A percentile compares a stretch with the other conserved stretches of the same genome.
phyloP scores from a whole-genome alignment of 2,888 invertebrate genomes.

The Timandra comae region DNA sequence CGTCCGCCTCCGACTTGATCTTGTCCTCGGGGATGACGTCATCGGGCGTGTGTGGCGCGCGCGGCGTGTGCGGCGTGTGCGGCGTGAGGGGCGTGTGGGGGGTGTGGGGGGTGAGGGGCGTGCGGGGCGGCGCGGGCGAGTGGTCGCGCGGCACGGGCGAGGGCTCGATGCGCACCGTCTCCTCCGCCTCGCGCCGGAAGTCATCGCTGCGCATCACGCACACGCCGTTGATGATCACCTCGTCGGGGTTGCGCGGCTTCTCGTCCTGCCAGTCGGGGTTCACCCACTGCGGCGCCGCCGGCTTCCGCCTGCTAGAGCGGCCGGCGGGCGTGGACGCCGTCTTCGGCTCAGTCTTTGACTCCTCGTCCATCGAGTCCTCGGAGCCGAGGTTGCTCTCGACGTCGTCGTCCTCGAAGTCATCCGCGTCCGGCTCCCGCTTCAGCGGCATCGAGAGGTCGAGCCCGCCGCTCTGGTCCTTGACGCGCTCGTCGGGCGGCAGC shows the following conservation, averaged over 20 bases:
- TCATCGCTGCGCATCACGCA: conserved; percentile 93
- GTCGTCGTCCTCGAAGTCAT: conserved; percentile 88
- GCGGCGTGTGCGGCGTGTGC: conserved; percentile 30
- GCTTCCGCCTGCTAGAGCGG: conserved; percentile 87
- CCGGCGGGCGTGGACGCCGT: conserved; percentile 65
- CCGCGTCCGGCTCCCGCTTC: conserved; percentile 85
- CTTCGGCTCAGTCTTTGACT: conserved; percentile 77
- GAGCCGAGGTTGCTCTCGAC: conserved; percentile 86
- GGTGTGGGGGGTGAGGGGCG: conserved; percentile 33
- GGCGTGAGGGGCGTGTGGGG: conserved; percentile 33
- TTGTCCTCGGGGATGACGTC: conserved; percentile 65
- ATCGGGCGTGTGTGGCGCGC: conserved; percentile 32
- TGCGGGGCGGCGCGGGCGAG: conserved; percentile 42
- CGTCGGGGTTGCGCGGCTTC: conserved; percentile 78
- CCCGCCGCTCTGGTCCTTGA: conserved; percentile 89
- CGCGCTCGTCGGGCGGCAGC: conserved; percentile 75
- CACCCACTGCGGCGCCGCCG: conserved; percentile 98
- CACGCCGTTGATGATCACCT: conserved; percentile 95
- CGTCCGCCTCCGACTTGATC: conserved; percentile 78
- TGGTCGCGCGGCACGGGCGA: conserved; percentile 79
- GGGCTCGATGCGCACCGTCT: conserved; percentile 86
- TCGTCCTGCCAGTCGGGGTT: conserved; percentile 94
- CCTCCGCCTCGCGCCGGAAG: conserved; percentile 79
- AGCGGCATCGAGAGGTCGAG: conserved; percentile 92
- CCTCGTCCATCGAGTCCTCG: conserved; percentile 78